Evolutionary conservation across 2,888 invertebrate genomes (phyloP).

Genomic region (Lomographa bimaculata): DNA sequence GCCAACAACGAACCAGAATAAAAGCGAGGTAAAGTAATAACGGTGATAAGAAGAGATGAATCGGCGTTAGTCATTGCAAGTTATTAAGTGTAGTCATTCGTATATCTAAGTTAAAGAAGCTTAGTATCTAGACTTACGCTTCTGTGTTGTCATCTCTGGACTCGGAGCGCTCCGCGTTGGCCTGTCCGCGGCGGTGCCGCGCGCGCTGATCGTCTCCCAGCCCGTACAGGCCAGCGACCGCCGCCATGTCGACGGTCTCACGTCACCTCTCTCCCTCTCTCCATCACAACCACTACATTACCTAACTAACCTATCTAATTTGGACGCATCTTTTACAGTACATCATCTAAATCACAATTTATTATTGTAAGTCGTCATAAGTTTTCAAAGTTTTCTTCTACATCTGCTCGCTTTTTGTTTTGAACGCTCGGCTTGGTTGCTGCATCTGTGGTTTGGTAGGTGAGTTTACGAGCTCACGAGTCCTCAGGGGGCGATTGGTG

Average conservation of each 20-base stretch:
- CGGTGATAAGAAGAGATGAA: no score
- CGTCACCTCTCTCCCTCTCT: constrained; percentile 42
- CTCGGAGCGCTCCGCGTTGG: constrained; percentile 88
- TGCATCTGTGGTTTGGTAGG: constrained; percentile 17
- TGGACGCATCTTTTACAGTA: constrained; percentile 77
- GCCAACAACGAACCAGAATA: no score
- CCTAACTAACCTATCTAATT: constrained; percentile 59
- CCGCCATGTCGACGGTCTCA: constrained; percentile 84
- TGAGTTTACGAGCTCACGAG: constrained; percentile 2
- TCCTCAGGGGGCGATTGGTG: constrained; percentile 11
- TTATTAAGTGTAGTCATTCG: no score
- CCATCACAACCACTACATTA: constrained; percentile 43
- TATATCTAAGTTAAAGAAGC: no score
- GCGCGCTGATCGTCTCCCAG: constrained; percentile 89
- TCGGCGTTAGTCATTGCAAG: no score
- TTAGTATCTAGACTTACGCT: constrained; percentile 82
- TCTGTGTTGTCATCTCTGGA: constrained; percentile 82
- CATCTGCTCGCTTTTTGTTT: constrained; percentile 29
- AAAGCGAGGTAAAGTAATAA: no score
- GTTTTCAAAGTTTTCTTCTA: constrained; percentile 36
- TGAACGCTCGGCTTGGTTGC: constrained; percentile 10
- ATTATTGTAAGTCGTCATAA: constrained; percentile 77
- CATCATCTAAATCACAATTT: constrained; percentile 67
- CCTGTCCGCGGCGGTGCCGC: constrained; percentile 78
- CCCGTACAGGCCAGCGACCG: constrained; percentile 91